Conservation (phyloP, 1,140 invertebrate species). For the Hycleus phaleratus region DNA sequence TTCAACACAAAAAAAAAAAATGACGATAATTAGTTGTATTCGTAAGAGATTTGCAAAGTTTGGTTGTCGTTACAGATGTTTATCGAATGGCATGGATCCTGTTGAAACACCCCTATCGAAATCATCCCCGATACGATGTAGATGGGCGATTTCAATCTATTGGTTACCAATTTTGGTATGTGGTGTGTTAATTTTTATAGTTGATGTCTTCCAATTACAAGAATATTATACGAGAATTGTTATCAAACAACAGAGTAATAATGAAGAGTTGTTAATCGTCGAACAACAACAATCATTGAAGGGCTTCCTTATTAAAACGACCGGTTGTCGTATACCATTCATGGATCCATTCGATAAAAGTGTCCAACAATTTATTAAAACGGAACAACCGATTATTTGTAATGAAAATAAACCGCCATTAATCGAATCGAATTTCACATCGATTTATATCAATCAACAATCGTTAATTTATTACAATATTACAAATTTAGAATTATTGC, state of each 20-base stretch:
- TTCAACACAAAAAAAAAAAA: too few species aligned
- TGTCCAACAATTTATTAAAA: conserved; percentile 44
- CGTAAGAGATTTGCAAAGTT: too few species aligned
- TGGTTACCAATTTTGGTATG: conserved; percentile 20
- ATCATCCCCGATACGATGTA: too few species aligned
- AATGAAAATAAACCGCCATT: conserved; percentile 47
- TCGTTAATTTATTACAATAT: conserved; percentile 46
- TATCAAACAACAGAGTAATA: not conserved
- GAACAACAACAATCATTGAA: conserved; percentile 5
- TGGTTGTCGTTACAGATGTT: too few species aligned
- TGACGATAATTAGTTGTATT: too few species aligned
- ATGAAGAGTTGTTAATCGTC: not conserved
- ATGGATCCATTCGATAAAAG: conserved; percentile 61
- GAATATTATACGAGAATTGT: not conserved
- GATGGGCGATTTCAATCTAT: conserved; percentile 12
- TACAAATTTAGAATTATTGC: conserved; percentile 37
- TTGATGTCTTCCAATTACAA: conserved; percentile 24
- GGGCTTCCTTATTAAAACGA: conserved; percentile 57
- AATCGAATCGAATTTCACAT: conserved; percentile 54
- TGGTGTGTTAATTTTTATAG: conserved; percentile 16
- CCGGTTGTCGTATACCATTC: conserved; percentile 71
- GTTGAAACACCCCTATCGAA: conserved; percentile 3
- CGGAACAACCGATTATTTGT: conserved; percentile 40
- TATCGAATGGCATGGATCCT: conserved; percentile 18
- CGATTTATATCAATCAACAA: conserved; percentile 48